Percentiles rank a stretch among this genome's conserved stretches.
Conservation (phyloP, 2,113 vertebrate species). For the Siphamia tubifer region DNA sequence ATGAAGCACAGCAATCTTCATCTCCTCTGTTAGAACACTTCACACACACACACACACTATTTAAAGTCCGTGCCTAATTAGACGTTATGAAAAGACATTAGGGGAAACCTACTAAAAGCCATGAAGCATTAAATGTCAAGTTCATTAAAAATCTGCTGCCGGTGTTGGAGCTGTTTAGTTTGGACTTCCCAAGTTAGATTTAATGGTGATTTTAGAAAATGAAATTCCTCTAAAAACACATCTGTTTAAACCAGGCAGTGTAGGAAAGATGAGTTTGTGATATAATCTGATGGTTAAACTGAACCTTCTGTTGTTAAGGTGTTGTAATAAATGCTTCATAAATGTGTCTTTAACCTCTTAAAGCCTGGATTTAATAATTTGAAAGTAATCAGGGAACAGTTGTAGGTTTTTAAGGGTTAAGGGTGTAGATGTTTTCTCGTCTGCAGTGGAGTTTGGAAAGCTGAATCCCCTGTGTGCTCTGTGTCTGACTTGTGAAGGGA, state of each 20-base stretch:
- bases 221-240: constrained; percentile 18
- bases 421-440: constrained; percentile 31
- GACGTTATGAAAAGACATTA: constrained; percentile 51
- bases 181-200: constrained; percentile 27
- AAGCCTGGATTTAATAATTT: too few relatives aligned
- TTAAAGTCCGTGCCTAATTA: constrained; percentile 58
- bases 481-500: constrained; percentile 36
- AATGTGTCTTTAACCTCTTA: too few relatives aligned
- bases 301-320: too few relatives aligned
- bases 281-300: neutral
- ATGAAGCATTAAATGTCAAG: constrained; percentile 60
- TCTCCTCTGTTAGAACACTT: constrained; percentile 41
- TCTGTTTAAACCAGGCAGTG: neutral
- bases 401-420: too few relatives aligned
- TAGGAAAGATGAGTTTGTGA: neutral
- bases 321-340: too few relatives aligned
- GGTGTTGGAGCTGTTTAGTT: constrained; percentile 31
- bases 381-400: too few relatives aligned
- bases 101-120: constrained; percentile 50
- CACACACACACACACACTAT: constrained; percentile 33
- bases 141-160: constrained; percentile 60
- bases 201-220: constrained; percentile 9
- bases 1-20: constrained; percentile 46
- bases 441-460: constrained; percentile 51
- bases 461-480: constrained; percentile 27